These are phyloP conservation scores for Nestor notabilis DNA, from an alignment of 2,113 vertebrate species.

Conservation along the genomic window DNA sequence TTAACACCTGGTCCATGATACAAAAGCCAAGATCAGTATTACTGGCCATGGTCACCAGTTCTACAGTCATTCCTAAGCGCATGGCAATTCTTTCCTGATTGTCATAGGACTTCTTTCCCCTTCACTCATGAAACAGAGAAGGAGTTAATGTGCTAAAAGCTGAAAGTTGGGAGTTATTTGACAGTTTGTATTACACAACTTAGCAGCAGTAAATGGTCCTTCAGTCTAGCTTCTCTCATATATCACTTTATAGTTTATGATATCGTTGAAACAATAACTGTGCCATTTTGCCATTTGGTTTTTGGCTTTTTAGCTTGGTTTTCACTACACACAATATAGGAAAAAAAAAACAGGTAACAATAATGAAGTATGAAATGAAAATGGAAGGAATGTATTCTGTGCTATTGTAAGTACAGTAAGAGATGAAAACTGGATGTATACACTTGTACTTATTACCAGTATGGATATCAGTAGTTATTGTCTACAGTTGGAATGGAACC, in stretches of 20 bases:
- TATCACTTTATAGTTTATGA: not conserved
- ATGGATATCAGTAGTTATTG: not conserved
- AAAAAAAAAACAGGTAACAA: not conserved
- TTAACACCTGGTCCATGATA: not conserved
- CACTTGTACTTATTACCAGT: not conserved
- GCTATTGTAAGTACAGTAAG: not conserved
- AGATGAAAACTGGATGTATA: not conserved
- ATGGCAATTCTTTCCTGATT: not conserved
- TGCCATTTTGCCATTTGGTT: not conserved
- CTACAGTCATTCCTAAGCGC: not conserved
- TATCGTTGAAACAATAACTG: not conserved
- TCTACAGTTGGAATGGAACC: not conserved
- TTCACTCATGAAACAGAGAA: not conserved
- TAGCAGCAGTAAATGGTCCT: not conserved
- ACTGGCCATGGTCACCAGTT: not conserved
- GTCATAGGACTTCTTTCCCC: not conserved
- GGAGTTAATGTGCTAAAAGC: not conserved
- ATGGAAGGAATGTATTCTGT: not conserved
- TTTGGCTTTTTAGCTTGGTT: not conserved
- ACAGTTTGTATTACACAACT: not conserved
- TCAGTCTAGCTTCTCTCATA: not conserved
- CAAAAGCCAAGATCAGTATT: not conserved
- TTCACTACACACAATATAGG: not conserved
- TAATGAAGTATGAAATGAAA: not conserved
- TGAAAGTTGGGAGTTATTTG: not conserved